Conservation (phyloP, 2,888 invertebrate genomes). For the Artemia sinica region DNA sequence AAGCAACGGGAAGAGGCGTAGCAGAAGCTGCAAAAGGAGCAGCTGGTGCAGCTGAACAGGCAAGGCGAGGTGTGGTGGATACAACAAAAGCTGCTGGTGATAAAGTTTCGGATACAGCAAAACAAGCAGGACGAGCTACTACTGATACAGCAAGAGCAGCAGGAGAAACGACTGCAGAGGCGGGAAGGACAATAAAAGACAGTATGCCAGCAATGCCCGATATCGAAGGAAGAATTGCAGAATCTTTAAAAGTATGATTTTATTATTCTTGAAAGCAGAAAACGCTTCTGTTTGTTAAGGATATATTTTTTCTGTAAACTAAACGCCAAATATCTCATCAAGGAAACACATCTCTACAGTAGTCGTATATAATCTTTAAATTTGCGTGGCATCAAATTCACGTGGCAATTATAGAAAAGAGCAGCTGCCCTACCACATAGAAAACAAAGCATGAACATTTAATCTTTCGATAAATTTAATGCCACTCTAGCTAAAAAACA, state of each 20-base stretch:
- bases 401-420: no score
- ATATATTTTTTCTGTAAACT: no score
- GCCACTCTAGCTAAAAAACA: no score
- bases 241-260: background rate
- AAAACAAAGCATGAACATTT: no score
- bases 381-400: no score
- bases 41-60: background rate
- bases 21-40: background rate
- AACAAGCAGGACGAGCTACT: background rate
- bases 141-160: conserved; percentile 1
- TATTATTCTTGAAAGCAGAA: no score
- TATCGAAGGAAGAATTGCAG: conserved; percentile 5
- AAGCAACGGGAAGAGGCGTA: background rate
- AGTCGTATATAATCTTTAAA: no score
- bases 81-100: background rate
- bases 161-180: background rate
- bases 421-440: no score
- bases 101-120: background rate
- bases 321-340: no score
- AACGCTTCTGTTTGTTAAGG: no score
- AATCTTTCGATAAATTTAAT: no score
- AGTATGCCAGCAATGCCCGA: background rate
- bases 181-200: background rate
- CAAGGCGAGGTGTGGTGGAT: background rate
- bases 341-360: no score